Base-by-base conservation (phyloP, 2,888 invertebrate genomes). In the Sphinx pinastri region DNA sequence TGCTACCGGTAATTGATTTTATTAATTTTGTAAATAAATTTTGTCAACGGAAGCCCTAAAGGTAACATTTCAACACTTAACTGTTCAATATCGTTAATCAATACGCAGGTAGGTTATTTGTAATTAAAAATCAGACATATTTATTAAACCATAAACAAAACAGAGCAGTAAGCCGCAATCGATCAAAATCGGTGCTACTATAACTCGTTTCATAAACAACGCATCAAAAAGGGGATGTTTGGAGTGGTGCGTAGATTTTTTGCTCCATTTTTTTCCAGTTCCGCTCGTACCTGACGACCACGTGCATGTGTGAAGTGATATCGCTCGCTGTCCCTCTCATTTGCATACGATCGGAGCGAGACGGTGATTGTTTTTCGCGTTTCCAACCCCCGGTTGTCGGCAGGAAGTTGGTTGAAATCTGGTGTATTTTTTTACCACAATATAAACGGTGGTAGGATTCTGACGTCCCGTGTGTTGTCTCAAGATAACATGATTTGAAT, bases 361-460 rank as follows among this genome's bases (percentile, higher is more conserved):
- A 49, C 47, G 47, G 79, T 58, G 51, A 77, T 71, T 78, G 84
- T 86, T 89, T 90, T 86, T 88, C 86, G 88, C 84, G 84, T 79
- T 84, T 79, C 78, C 82, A 81, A 87, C 79, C 88, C 87, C 87
- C 85, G 84, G 84, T 82, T 81, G 80, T 79, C 78, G 88, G 85
- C 93, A 94, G 94, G 94, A 93, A 92, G 93, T 93, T 82, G 76
- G 84, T 89, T 81, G 85, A 90, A 91, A 93, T 93, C 94, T 94
- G 93, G 90, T 90, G 84, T 88, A 83, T 90, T 92, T 93, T 60
- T 91, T 91, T 89, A 87, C 84, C 83, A 75, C 84, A 84, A 76
- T 80, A 89, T 90, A 86, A 88, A 88, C 88, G 84, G 88, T 88
- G 90, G 87, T 84, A 80, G 78, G 81, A 81, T 87, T 88, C 86